Conservation (phyloP, 2,888 invertebrate genomes). For the Hemaris fuciformis region DNA sequence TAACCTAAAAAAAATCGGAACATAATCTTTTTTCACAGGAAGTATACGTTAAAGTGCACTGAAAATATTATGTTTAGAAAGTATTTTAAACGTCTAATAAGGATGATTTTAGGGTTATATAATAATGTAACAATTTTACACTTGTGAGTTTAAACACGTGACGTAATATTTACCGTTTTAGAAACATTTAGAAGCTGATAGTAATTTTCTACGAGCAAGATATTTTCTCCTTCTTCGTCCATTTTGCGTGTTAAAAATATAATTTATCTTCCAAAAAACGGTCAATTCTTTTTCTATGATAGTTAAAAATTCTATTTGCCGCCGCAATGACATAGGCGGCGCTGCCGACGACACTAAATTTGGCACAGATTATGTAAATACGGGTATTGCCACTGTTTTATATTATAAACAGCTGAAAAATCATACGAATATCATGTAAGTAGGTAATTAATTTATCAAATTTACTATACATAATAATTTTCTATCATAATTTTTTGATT, state of each 20-base stretch:
- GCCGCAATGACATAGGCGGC: constrained; percentile 36
- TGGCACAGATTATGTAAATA: not conserved
- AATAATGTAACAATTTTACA: constrained; percentile 21
- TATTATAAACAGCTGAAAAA: too few species aligned
- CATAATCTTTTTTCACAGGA: not conserved
- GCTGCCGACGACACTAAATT: not conserved
- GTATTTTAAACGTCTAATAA: not conserved
- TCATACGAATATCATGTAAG: too few species aligned
- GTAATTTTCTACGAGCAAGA: constrained; percentile 89
- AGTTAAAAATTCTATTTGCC: constrained; percentile 38
- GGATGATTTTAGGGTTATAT: constrained; percentile 36
- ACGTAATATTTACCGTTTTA: constrained; percentile 85
- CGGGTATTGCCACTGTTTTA: not conserved
- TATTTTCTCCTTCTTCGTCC: constrained; percentile 86
- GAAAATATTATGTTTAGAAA: not conserved
- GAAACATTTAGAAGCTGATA: constrained; percentile 93
- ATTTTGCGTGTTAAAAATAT: constrained; percentile 56
- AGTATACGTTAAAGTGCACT: not conserved
- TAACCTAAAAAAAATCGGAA: constrained; percentile 39
- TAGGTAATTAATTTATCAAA: too few species aligned
- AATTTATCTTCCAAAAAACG: constrained; percentile 34
- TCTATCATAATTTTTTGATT: too few species aligned
- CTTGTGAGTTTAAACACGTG: constrained; percentile 32
- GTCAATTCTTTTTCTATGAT: constrained; percentile 22
- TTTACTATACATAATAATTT: too few species aligned